Conservation (phyloP, 2,113 vertebrate species). For the Leptocoma aspasia region DNA sequence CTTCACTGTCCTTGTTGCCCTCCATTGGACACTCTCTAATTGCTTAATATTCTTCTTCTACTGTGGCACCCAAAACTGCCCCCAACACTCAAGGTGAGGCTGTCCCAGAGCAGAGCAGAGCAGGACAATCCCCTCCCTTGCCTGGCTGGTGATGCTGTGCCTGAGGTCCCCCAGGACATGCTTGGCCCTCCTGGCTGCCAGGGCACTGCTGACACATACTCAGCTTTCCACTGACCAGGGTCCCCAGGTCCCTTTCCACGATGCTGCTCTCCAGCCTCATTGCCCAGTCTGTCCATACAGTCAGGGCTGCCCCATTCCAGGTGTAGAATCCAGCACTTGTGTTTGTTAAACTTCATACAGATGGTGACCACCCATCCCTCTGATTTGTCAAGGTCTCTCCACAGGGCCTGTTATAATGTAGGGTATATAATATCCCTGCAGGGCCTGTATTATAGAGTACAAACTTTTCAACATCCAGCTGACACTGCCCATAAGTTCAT, state of each 20-base stretch:
- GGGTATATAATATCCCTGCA: not conserved
- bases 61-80: not conserved
- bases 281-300: not conserved
- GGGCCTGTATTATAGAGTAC: not conserved
- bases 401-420: no score
- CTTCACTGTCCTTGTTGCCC: not conserved
- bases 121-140: not conserved
- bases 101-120: accelerated
- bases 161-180: accelerated
- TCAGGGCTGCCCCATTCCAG: not conserved
- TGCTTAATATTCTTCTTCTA: not conserved
- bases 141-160: accelerated
- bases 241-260: accelerated
- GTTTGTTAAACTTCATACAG: not conserved
- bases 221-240: not conserved
- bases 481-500: not conserved
- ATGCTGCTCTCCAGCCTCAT: not conserved
- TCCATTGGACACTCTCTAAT: not conserved
- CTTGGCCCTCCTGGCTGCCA: not conserved
- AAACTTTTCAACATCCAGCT: not conserved
- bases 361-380: accelerated
- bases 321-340: not conserved
- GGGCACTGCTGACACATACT: not conserved
- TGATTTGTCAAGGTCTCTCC: not conserved
- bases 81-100: accelerated